These are phyloP conservation scores for Setophaga coronata DNA, from an alignment of 2,113 vertebrate species.

Conservation along the genomic window DNA sequence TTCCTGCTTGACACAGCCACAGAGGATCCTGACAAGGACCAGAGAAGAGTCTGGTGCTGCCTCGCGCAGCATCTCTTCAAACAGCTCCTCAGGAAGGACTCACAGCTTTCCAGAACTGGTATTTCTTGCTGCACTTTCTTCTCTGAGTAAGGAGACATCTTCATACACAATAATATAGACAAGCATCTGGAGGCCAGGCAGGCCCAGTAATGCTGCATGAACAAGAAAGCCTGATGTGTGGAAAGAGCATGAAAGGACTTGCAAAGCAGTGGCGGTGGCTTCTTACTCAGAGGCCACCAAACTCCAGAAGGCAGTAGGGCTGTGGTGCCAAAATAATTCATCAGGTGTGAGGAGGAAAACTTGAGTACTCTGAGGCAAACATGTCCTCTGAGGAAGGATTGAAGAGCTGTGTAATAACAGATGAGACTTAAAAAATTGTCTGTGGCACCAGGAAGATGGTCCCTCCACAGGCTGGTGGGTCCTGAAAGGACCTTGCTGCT, in stretches of 20 bases:
- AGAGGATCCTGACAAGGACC: background rate
- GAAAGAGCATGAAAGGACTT: background rate
- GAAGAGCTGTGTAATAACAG: background rate
- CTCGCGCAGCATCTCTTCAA: background rate
- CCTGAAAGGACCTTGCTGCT: background rate
- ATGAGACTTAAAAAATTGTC: background rate
- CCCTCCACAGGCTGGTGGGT: rapidly evolving
- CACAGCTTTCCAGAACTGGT: background rate
- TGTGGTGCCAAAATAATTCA: background rate
- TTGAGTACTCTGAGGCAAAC: background rate
- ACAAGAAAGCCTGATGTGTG: background rate
- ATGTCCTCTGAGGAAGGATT: background rate
- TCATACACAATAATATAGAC: background rate
- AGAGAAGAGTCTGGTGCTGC: background rate
- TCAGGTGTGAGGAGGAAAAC: background rate
- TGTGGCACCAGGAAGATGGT: background rate
- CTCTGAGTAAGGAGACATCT: background rate
- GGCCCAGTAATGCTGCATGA: too few relatives aligned
- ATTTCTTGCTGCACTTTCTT: background rate
- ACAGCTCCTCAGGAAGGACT: background rate
- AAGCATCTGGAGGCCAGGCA: background rate
- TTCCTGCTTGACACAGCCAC: background rate
- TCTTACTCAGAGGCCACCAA: background rate
- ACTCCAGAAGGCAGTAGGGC: background rate
- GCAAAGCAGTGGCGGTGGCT: background rate